Percentiles rank a stretch among this genome's conserved stretches.
Conservation (phyloP, 2,113 vertebrate genomes). For the Nothocercus julius region DNA sequence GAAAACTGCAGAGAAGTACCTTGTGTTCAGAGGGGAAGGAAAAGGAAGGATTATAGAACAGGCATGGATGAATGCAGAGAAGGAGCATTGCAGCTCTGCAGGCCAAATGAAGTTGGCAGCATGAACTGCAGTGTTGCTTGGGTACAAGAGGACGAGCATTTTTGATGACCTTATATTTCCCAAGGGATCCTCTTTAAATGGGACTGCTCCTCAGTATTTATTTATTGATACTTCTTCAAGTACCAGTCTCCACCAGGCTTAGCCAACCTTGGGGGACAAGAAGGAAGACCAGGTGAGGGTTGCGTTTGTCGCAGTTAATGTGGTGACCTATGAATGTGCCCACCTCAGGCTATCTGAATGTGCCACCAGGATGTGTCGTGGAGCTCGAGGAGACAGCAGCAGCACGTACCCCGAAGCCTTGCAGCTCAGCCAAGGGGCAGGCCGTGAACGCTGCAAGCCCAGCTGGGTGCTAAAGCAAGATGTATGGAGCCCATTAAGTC, state of each 20-base stretch:
- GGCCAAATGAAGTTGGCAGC: not conserved
- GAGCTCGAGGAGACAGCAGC: not conserved
- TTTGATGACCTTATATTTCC: not conserved
- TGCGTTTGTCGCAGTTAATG: not conserved
- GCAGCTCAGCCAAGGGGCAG: not conserved
- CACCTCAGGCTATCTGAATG: not conserved
- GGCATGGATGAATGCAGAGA: not conserved
- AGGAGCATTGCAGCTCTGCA: not conserved
- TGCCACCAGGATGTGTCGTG: not conserved
- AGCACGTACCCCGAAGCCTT: not conserved
- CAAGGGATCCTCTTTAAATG: not conserved
- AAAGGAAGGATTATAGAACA: not conserved
- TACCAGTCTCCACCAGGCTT: not conserved
- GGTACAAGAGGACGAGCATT: not conserved
- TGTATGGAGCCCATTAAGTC: not conserved
- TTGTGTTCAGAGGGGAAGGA: not conserved
- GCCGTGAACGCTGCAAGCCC: not conserved
- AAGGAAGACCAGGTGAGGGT: not conserved
- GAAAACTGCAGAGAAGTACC: constrained; percentile 1
- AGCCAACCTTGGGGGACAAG: not conserved
- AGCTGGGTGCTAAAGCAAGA: not conserved
- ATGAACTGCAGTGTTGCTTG: rapidly evolving
- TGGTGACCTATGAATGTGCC: not conserved
- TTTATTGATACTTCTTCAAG: not conserved
- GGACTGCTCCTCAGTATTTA: not conserved